Conservation (phyloP, 2,113 vertebrate species). For the Podilymbus podiceps region DNA sequence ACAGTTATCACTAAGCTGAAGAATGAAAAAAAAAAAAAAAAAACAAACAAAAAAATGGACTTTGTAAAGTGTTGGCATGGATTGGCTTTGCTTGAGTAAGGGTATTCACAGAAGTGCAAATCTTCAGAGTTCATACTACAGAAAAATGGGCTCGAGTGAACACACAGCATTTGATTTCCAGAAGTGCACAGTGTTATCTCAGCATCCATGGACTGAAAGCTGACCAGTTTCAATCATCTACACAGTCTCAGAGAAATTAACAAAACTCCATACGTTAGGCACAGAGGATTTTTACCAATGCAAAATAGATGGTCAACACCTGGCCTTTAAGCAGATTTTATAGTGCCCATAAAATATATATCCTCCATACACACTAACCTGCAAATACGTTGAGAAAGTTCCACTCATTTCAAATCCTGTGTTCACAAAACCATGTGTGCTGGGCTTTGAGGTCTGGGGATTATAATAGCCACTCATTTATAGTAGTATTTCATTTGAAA, state of each 20-base stretch:
- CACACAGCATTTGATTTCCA: not conserved
- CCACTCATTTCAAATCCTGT: conserved; percentile 22
- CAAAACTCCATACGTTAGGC: not conserved
- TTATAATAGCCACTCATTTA: conserved; percentile 34
- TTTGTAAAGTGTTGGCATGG: not conserved
- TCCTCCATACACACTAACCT: not conserved
- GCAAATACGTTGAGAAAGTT: conserved; percentile 30
- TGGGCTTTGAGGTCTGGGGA: conserved; percentile 43
- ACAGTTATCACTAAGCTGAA: not conserved
- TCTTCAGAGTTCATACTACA: not conserved
- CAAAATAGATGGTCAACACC: conserved; percentile 53
- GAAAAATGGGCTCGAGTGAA: not conserved
- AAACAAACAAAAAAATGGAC: not conserved
- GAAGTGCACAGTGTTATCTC: not conserved
- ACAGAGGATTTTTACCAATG: not conserved
- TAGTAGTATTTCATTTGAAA: conserved; percentile 39
- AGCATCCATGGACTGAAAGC: not conserved
- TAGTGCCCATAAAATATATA: conserved; percentile 37
- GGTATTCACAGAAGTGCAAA: not conserved
- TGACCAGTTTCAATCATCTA: not conserved
- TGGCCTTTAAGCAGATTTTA: conserved; percentile 49
- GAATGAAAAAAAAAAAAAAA: not conserved
- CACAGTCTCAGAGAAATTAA: not conserved
- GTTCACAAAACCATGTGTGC: conserved; percentile 35
- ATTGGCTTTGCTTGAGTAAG: not conserved